A percentile compares a stretch with the other conserved stretches of the same genome.
Evolutionary conservation across 2,113 vertebrate species (phyloP).

Genomic region (Clarias batrachus): DNA sequence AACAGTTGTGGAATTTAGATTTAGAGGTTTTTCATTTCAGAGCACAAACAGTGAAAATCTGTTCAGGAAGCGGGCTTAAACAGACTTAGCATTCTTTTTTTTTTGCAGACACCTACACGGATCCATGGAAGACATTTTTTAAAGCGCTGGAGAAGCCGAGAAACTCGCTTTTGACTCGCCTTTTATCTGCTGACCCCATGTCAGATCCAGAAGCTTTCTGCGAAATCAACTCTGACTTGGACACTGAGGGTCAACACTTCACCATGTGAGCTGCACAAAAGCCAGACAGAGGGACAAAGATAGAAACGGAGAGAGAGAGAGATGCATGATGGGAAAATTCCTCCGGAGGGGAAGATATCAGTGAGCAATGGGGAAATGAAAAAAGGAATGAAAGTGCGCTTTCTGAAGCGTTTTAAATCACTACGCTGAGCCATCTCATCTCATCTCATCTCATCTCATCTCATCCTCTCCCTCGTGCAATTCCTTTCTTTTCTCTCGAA

Average conservation of each 20-base stretch:
- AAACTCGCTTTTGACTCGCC: slow-evolving; percentile 35
- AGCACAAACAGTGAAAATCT: neutral
- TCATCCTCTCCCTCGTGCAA: slow-evolving; percentile 55
- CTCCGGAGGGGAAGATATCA: slow-evolving; percentile 64
- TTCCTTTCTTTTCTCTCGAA: no score
- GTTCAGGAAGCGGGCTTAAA: slow-evolving; percentile 30
- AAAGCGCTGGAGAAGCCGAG: slow-evolving; percentile 5
- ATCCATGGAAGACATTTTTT: neutral
- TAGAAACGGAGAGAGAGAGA: no score
- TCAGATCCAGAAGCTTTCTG: slow-evolving; percentile 38
- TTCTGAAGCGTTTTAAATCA: slow-evolving; percentile 69
- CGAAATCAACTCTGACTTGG: slow-evolving; percentile 36
- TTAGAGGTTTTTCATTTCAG: no score
- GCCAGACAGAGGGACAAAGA: neutral
- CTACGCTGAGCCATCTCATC: slow-evolving; percentile 70
- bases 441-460: slow-evolving; percentile 50
- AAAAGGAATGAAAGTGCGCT: slow-evolving; percentile 66
- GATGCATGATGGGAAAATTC: slow-evolving; percentile 23
- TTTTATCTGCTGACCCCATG: slow-evolving; percentile 44
- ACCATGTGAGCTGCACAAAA: slow-evolving; percentile 25
- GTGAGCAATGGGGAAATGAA: slow-evolving; percentile 60
- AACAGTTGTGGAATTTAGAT: no score
- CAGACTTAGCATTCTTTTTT: slow-evolving; percentile 19
- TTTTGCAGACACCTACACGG: slow-evolving; percentile 41
- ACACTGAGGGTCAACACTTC: slow-evolving; percentile 30